Base-by-base conservation (phyloP, 2,888 invertebrate genomes). In the Zeuzera pyrina region DNA sequence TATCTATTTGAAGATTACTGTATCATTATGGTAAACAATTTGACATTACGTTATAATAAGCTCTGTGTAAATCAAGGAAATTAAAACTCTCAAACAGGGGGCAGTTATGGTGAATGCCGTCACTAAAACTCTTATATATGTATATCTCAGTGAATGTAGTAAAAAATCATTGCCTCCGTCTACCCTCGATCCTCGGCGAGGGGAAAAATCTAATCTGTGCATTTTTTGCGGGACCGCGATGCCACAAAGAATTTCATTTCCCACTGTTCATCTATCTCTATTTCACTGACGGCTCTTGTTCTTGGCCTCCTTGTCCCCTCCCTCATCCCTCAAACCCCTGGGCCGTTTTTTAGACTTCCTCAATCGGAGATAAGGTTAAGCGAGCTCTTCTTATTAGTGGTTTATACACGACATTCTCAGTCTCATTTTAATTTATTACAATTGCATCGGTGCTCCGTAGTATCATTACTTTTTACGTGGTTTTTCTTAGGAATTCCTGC, bases 221-320 rank as follows among this genome's bases (percentile, higher is more conserved):
- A 84, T 84, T 84, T 84, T 84, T 84, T 84, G 83, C 83, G 84
- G 74, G 83, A 78, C 79, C 81, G 81, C 81, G 79, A 81, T 77
- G 78, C 84, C 84, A 84, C 84, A 83, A 84, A 84, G 84, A 84
- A 84, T 84, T 84, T 84, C 84, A 84, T 84, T 84, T 84, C 84
- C 84, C 79, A 81, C 81, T 84, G 83, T 84, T 84, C 84, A 84
- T 84, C 83, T 84, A 81, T 84, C 84, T 84, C 83, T 81, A 81
- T 83, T 83, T 78, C 81, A 81, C 70, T 83, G 83, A 83, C 83
- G 78, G 72, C 79, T 71, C 79, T 79, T 81, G 83, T 84, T 84
- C 83, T 83, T 83, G 67, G 59, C 47, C 50, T 55, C 50, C 61
- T 65, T 51, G 59, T 52, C 48, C 51, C 55, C 50, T 61, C 65